These are phyloP conservation scores for Lasioglossum calceatum DNA, from an alignment of 2,888 invertebrate genomes.

Conservation along the genomic window DNA sequence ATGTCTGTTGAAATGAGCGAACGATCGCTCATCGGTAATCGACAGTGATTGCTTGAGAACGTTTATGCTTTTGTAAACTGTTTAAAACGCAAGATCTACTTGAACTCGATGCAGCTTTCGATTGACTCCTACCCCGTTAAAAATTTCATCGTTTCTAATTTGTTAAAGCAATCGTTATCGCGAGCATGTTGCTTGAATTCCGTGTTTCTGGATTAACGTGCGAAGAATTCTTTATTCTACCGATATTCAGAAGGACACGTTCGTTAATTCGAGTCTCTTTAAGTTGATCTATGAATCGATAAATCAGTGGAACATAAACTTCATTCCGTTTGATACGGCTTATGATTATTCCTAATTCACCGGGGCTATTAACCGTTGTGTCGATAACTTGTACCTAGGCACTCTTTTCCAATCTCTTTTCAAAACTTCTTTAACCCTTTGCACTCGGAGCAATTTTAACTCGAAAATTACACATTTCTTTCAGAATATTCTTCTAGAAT, in stretches of 20 bases:
- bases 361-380: not conserved
- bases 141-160: not conserved
- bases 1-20: not conserved
- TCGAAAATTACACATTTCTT: too few relatives aligned
- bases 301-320: not conserved
- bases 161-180: not conserved
- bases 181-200: not conserved
- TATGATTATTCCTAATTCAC: not conserved
- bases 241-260: not conserved
- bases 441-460: too few relatives aligned
- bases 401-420: too few relatives aligned
- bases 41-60: not conserved
- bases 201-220: not conserved
- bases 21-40: constrained; percentile 10
- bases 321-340: not conserved
- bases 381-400: too few relatives aligned
- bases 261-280: not conserved
- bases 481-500: too few relatives aligned
- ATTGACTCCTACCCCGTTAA: not conserved
- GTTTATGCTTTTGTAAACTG: not conserved
- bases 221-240: not conserved
- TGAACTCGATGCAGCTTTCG: not conserved
- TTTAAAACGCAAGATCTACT: not conserved
- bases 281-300: not conserved
- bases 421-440: too few relatives aligned